Evolutionary conservation across 92 coral and sea anemone species (phyloP).

Genomic region (Phenganax stokvisi): DNA sequence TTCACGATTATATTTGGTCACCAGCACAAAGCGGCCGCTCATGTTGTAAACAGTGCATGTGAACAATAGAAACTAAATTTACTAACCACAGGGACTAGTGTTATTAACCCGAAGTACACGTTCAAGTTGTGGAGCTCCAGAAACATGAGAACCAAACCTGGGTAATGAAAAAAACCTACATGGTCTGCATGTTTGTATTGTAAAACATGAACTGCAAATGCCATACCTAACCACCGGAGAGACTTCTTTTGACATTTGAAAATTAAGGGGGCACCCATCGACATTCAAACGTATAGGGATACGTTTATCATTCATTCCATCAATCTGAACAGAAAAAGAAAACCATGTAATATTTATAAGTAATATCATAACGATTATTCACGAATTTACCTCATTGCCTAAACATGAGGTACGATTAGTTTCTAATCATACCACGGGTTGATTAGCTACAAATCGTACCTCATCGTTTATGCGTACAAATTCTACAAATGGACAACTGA

Average conservation of each 20-base stretch:
- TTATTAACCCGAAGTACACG: conserved; percentile 87
- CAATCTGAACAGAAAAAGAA: conserved; percentile 51
- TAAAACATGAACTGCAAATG: background rate
- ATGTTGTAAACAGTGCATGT: no score
- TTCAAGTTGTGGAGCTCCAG: conserved; percentile 78
- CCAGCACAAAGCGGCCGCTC: no score
- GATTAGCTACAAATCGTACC: no score
- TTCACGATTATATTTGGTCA: no score
- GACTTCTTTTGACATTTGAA: conserved; percentile 95
- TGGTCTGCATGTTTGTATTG: background rate
- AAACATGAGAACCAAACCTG: conserved; percentile 96
- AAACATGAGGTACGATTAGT: no score
- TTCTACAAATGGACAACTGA: no score
- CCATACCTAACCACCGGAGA: conserved; percentile 78
- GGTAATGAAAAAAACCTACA: background rate
- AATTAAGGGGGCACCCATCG: conserved; percentile 89
- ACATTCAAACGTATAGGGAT: conserved; percentile 75
- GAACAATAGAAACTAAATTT: background rate
- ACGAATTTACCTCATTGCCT: no score
- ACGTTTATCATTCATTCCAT: conserved; percentile 71
- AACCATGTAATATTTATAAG: no score
- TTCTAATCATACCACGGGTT: no score
- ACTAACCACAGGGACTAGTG: conserved; percentile 83
- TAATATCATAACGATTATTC: no score
- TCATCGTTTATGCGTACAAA: no score